Conservation (phyloP, 2,888 invertebrate species). For the Lepeophtheirus nordmannii region DNA sequence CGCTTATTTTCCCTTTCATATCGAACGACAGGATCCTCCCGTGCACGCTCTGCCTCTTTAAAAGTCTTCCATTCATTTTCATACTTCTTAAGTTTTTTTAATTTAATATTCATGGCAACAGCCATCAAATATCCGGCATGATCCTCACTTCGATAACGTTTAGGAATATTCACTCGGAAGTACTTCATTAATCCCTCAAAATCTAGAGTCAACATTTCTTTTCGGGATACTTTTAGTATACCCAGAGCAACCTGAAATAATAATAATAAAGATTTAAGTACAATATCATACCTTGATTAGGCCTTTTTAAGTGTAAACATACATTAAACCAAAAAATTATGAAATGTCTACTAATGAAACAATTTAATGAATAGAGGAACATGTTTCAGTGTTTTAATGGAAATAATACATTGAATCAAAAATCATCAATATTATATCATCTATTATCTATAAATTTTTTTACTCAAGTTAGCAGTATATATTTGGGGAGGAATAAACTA, state of each 20-base stretch:
- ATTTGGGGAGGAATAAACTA: too few relatives aligned
- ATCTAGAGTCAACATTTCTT: constrained; percentile 77
- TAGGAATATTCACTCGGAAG: constrained; percentile 89
- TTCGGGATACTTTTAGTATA: constrained; percentile 50
- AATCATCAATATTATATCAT: too few relatives aligned
- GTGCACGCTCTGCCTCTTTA: constrained; percentile 38
- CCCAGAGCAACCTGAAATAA: constrained; percentile 3
- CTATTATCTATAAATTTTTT: too few relatives aligned
- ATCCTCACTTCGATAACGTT: constrained; percentile 83
- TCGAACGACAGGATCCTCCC: constrained; percentile 31
- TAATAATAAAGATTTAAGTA: not conserved
- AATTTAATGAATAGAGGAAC: too few relatives aligned
- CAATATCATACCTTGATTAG: too few relatives aligned
- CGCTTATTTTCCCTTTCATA: constrained; percentile 37
- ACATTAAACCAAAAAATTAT: too few relatives aligned
- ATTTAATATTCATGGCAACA: constrained; percentile 73
- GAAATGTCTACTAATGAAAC: too few relatives aligned
- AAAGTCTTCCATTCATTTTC: constrained; percentile 70
- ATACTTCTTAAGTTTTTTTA: constrained; percentile 84
- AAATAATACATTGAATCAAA: too few relatives aligned
- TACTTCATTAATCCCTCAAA: constrained; percentile 96
- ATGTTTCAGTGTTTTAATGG: too few relatives aligned
- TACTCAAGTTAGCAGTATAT: too few relatives aligned
- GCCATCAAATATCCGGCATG: constrained; percentile 74
- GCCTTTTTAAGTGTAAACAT: too few relatives aligned